Conservation (phyloP, 2,797 vertebrate genomes). For the Epinephelus malabaricus region DNA sequence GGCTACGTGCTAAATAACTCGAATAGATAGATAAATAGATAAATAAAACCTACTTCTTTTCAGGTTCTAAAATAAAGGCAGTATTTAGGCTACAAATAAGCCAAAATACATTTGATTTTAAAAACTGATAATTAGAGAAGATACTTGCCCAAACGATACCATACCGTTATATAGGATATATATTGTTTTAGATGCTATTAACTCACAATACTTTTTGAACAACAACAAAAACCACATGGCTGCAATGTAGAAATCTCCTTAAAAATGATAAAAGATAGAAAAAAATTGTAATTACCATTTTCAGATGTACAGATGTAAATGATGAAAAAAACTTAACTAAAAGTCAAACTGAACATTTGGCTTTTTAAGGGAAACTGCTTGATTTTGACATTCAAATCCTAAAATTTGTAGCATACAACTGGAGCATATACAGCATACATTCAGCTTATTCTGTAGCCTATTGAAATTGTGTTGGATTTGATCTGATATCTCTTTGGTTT, state of each 20-base stretch:
- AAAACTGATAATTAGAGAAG: not conserved
- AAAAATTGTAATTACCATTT: not conserved
- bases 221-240: no score
- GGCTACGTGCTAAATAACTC: no score
- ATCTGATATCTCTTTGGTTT: no score
- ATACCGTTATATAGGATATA: no score
- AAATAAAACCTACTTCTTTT: not conserved
- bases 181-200: not conserved
- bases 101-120: no score
- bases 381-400: not conserved
- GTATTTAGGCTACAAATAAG: not conserved
- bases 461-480: no score
- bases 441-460: no score
- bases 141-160: no score
- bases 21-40: no score
- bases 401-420: not conserved
- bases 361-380: not conserved
- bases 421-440: no score
- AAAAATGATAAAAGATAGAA: not conserved
- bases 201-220: no score
- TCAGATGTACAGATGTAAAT: not conserved
- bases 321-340: not conserved
- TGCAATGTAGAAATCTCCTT: not conserved
- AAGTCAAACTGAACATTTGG: not conserved
- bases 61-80: slow-evolving; percentile 17